phyloP scores from a whole-genome alignment of 2,888 invertebrate species.

The Graphium colonna region DNA sequence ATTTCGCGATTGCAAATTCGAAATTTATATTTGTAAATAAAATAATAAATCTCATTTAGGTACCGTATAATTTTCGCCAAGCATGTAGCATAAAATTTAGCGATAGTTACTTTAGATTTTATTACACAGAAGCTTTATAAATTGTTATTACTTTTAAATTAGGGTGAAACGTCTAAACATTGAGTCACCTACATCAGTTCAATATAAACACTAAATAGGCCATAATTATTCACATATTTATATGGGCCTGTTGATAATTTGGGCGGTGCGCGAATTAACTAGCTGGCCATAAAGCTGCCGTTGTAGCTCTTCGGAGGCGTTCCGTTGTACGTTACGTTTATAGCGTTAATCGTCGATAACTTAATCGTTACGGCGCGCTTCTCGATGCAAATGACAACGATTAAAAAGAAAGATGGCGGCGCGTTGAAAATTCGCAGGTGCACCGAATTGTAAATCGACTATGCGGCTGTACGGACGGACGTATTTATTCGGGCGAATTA shows the following conservation, averaged over 20 bases:
- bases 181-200: too few species aligned
- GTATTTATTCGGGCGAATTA: conserved; percentile 1
- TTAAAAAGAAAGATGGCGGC: conserved; percentile 34
- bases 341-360: conserved; percentile 7
- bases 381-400: conserved; percentile 19
- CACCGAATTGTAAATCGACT: neutral
- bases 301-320: conserved; percentile 1
- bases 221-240: conserved; percentile 15
- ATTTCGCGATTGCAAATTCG: neutral
- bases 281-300: conserved; percentile 9
- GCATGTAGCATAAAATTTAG: neutral
- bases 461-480: conserved; percentile 26
- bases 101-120: neutral
- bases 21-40: too few species aligned
- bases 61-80: too few species aligned
- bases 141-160: neutral
- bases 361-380: conserved; percentile 1
- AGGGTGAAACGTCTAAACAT: neutral
- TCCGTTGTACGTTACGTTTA: conserved; percentile 1
- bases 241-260: conserved; percentile 7
- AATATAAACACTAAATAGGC: neutral
- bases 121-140: neutral
- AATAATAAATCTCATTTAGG: too few species aligned
- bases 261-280: neutral
- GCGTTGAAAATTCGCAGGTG: conserved; percentile 26